Evolutionary conservation across 1,140 invertebrate species (phyloP).

Genomic region (Brachionus asplanchnoidis): DNA sequence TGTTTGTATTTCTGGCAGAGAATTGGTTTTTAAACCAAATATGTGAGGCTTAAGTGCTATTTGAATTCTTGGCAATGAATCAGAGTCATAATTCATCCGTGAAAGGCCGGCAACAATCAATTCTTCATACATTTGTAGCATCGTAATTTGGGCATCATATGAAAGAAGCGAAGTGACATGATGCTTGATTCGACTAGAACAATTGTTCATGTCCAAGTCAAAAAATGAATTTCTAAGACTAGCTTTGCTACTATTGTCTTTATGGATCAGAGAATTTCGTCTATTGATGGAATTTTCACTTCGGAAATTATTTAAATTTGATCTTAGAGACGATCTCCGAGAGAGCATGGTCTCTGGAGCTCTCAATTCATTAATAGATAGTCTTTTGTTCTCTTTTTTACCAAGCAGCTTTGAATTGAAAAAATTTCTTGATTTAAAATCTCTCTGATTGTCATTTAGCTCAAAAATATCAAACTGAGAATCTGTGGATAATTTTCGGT

Average conservation of each 20-base stretch:
- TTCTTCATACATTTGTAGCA: conserved; percentile 21
- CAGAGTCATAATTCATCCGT: not conserved
- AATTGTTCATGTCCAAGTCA: not conserved
- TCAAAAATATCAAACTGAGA: not conserved
- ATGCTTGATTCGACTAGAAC: conserved; percentile 7
- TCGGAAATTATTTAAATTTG: not conserved
- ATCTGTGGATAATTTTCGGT: not conserved
- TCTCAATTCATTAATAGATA: not conserved
- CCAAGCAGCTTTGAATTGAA: not conserved
- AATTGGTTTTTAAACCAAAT: not conserved
- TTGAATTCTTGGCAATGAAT: not conserved
- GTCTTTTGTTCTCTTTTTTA: not conserved
- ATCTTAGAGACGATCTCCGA: not conserved
- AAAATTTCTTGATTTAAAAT: not conserved
- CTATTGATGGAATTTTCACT: not conserved
- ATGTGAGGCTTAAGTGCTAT: not conserved
- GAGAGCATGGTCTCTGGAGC: not conserved
- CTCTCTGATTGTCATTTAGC: not conserved
- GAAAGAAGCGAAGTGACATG: conserved; percentile 7
- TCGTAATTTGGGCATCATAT: conserved; percentile 18
- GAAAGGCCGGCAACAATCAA: not conserved
- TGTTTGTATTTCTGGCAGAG: not conserved
- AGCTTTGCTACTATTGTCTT: not conserved
- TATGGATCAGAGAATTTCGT: not conserved
- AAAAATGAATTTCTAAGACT: conserved; percentile 4